Conservation (phyloP, 2,797 vertebrate genomes). For the Tiaroga cobitis region DNA sequence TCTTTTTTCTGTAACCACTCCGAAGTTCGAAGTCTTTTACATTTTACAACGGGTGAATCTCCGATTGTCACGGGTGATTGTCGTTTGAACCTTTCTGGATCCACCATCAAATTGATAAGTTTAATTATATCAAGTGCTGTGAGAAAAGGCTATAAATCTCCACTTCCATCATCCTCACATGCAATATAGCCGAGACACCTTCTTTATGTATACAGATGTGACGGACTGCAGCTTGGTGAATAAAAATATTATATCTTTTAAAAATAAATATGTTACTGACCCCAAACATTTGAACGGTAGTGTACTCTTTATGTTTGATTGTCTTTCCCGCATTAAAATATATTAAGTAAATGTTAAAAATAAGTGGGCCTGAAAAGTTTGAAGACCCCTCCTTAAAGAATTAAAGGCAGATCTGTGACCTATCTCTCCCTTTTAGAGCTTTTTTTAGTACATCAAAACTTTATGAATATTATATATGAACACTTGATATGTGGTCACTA, state of each 20-base stretch:
- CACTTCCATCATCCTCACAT: too few relatives aligned
- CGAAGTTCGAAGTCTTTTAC: too few relatives aligned
- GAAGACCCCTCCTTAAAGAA: background rate
- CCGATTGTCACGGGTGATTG: too few relatives aligned
- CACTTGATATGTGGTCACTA: background rate
- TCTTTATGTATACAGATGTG: too few relatives aligned
- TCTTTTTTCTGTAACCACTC: too few relatives aligned
- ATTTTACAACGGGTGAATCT: too few relatives aligned
- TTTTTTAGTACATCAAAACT: background rate
- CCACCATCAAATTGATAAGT: too few relatives aligned
- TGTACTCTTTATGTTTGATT: background rate
- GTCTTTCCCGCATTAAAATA: background rate
- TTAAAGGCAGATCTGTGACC: background rate
- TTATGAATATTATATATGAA: background rate
- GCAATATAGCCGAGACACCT: too few relatives aligned
- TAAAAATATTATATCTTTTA: background rate
- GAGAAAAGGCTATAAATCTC: too few relatives aligned
- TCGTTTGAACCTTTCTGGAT: too few relatives aligned
- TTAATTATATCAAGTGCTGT: too few relatives aligned
- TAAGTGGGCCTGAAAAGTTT: background rate
- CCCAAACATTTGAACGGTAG: background rate
- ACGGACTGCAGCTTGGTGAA: background rate
- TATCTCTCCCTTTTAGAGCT: background rate
- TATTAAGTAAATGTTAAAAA: background rate
- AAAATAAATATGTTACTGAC: background rate